phyloP scores from a whole-genome alignment of 2,888 invertebrate genomes.

The Abrostola tripartita region DNA sequence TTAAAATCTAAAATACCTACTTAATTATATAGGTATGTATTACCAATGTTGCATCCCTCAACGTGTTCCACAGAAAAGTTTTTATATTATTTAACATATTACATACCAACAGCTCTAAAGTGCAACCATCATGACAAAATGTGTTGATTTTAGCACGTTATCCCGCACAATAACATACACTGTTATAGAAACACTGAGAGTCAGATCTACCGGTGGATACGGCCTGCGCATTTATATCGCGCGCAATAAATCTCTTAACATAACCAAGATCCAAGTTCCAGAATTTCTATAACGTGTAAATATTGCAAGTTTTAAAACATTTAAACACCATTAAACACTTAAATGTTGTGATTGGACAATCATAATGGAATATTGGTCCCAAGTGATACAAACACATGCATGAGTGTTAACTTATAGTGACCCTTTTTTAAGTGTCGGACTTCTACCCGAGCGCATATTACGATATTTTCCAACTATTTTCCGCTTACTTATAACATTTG shows the following conservation, averaged over 20 bases:
- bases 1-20: too few relatives aligned
- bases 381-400: conserved; percentile 39
- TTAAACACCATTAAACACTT: conserved; percentile 32
- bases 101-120: background rate
- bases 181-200: background rate
- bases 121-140: conserved; percentile 25
- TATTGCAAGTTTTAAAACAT: background rate
- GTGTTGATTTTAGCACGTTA: conserved; percentile 26
- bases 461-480: background rate
- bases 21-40: too few relatives aligned
- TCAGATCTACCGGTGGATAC: too few relatives aligned
- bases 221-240: too few relatives aligned
- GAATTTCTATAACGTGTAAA: background rate
- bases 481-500: too few relatives aligned
- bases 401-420: background rate
- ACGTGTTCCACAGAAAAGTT: too few relatives aligned
- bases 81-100: too few relatives aligned
- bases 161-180: conserved; percentile 29
- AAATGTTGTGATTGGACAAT: conserved; percentile 20
- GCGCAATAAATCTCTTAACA: too few relatives aligned
- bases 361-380: conserved; percentile 7
- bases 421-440: background rate
- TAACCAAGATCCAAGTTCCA: background rate
- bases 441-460: background rate
- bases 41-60: too few relatives aligned